A percentile compares a stretch with the other conserved stretches of the same genome.
Conservation (phyloP, 2,113 vertebrate species). For the Rafetus swinhoei region DNA sequence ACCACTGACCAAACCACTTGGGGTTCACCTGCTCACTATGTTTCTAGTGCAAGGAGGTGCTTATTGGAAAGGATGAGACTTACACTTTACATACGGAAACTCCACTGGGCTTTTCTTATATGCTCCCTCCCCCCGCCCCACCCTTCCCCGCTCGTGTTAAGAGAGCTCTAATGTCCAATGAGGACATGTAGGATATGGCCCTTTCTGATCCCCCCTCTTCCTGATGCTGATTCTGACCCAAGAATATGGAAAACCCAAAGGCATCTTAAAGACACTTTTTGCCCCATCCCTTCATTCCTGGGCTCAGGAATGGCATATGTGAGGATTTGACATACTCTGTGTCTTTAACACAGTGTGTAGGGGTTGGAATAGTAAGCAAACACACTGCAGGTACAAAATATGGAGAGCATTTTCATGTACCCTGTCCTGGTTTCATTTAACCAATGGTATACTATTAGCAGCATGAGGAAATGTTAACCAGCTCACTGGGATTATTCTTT, state of each 20-base stretch:
- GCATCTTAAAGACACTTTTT: accelerated
- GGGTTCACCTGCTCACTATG: neutral
- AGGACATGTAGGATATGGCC: neutral
- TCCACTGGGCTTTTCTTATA: neutral
- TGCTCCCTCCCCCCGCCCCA: accelerated
- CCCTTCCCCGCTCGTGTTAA: too few relatives aligned
- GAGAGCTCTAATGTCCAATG: neutral
- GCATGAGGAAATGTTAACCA: neutral
- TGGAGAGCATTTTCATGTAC: accelerated
- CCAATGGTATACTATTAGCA: neutral
- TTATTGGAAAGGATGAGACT: neutral
- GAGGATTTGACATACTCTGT: too few relatives aligned
- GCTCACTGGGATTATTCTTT: neutral
- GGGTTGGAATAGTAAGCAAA: neutral
- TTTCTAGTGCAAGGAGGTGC: neutral
- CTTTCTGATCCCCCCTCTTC: neutral
- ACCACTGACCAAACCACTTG: neutral
- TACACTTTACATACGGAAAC: neutral
- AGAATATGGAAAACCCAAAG: accelerated
- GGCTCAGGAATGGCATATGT: neutral
- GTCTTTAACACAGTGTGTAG: neutral
- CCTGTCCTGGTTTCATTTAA: neutral
- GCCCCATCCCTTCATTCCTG: neutral
- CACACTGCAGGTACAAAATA: neutral
- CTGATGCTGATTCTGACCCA: neutral